Conservation (phyloP, 2,888 invertebrate species). For the Neria commutata region DNA sequence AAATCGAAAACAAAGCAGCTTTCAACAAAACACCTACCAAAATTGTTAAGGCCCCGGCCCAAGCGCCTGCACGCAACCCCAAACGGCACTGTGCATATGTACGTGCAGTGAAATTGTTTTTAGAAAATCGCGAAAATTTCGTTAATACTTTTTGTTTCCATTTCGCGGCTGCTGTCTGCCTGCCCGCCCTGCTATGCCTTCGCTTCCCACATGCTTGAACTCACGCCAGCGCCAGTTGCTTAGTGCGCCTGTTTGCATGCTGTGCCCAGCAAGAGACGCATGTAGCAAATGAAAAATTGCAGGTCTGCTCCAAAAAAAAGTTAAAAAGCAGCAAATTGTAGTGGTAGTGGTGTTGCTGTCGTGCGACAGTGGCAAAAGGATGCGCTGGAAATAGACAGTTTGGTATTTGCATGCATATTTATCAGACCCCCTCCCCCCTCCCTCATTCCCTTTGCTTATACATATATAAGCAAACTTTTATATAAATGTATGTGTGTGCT, state of each 20-base stretch:
- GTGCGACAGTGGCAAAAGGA: too few species aligned
- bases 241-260: too few species aligned
- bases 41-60: too few species aligned
- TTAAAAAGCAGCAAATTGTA: conserved; percentile 37
- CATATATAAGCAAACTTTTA: background rate
- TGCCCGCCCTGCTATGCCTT: background rate
- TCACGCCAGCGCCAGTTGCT: too few species aligned
- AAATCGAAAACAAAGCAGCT: too few species aligned
- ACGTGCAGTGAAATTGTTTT: conserved; percentile 49
- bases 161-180: background rate
- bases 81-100: too few species aligned
- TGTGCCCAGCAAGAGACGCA: too few species aligned
- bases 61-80: too few species aligned
- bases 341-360: conserved; percentile 36
- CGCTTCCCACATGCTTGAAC: background rate
- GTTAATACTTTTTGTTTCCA: conserved; percentile 32
- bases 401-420: background rate
- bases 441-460: too few species aligned
- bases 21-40: too few species aligned
- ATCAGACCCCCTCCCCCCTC: background rate
- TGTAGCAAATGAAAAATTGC: background rate
- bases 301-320: background rate
- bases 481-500: conserved; percentile 9
- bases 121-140: conserved; percentile 54
- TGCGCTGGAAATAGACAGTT: conserved; percentile 2